Base-by-base conservation (phyloP, 2,888 invertebrate genomes). In the Drosophila anceps region DNA sequence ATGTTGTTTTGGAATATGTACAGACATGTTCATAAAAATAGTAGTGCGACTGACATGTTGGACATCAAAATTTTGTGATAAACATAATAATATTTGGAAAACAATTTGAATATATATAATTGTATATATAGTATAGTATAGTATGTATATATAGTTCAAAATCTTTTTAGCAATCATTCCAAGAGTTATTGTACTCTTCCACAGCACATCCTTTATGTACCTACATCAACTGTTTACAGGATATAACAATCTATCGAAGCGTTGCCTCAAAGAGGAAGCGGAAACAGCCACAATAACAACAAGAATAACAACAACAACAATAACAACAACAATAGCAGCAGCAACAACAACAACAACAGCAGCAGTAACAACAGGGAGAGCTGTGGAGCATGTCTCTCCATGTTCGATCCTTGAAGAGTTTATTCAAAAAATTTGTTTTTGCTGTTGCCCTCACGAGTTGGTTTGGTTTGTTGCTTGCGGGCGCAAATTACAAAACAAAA, bases 401-500 rank as follows among this genome's bases (percentile, higher is more conserved):
- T 4, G 72, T 84, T 85, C 84, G 87, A 85, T 85, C 79, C 61
- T 39, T 82, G 69, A 58, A 75, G 81, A 79, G 82, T 76, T 73
- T 68, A 37, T 55, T 53, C 53, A 48, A 74, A 43, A 73, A 48
- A 20, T 50, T 0, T 50, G 48, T 63, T 74, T 69, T 65, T 61
- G 69, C 46, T 50, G 29, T 51, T 44, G 44, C 50, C 68, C 59
- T 39, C 62, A 69, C 61, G 48, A 66, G 76, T 63, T 64, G 73
- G 69, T 60, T 71, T 50, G 69, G 65, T 75, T 50, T 69, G 65
- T 73, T 64, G 76, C 72, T 81, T 73, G 84, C 75, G 81, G 81
- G 70, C 60, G 44, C 69, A 75, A 84, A 84, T 84, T 84, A 71
- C 78, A 82, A 78, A 84, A 84, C 87, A 86, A 87, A 81, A 84